Conservation (phyloP, 2,888 invertebrate genomes). For the Cerastis rubricosa region DNA sequence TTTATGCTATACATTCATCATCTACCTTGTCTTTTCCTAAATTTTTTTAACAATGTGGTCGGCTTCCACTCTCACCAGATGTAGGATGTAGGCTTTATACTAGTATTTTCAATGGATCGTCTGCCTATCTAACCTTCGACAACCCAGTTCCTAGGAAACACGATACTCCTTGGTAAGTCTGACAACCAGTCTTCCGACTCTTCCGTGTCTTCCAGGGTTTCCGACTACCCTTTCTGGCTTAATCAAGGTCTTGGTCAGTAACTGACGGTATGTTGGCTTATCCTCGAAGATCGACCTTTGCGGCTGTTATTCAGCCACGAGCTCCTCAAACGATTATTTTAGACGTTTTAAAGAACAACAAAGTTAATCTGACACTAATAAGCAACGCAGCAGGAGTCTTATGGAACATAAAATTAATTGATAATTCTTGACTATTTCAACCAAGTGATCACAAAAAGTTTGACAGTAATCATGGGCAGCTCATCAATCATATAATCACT, state of each 20-base stretch:
- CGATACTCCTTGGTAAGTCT: not conserved
- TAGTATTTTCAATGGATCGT: not conserved
- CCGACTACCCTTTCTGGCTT: not conserved
- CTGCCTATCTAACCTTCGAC: not conserved
- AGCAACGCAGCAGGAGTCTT: constrained; percentile 11
- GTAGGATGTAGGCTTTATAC: not conserved
- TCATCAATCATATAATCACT: constrained; percentile 62
- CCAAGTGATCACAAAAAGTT: constrained; percentile 46
- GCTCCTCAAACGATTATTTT: not conserved
- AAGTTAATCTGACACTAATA: constrained; percentile 30
- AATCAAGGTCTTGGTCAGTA: not conserved
- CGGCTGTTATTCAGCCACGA: not conserved
- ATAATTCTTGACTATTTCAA: constrained; percentile 29
- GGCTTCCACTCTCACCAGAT: not conserved
- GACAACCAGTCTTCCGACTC: not conserved
- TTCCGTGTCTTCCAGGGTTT: not conserved
- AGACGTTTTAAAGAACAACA: not conserved
- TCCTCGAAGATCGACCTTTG: not conserved
- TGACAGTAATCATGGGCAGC: constrained; percentile 36
- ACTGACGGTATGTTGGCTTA: not conserved
- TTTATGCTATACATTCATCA: not conserved
- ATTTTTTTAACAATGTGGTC: not conserved
- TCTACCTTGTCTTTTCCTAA: not conserved
- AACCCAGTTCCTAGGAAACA: not conserved
- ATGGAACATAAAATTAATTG: constrained; percentile 41